These are phyloP conservation scores for Cataglyphis livida DNA, from an alignment of 2,888 invertebrate species.

Conservation along the genomic window DNA sequence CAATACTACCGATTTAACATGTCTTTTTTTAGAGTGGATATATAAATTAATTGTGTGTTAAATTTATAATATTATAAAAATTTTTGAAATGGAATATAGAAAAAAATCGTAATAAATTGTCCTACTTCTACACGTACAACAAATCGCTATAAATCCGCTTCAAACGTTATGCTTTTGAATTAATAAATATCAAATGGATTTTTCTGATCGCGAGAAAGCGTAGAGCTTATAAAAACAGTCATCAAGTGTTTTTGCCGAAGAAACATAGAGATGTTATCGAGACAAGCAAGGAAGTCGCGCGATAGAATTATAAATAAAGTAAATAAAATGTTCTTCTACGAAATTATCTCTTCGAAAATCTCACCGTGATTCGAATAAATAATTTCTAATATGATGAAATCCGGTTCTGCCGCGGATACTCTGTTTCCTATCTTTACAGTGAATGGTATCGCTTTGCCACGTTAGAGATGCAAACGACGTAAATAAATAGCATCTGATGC, in stretches of 20 bases:
- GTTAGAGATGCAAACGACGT: background rate
- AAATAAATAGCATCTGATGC: background rate
- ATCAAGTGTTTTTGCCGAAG: background rate
- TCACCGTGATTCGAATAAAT: slow-evolving; percentile 29
- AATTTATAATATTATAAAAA: background rate
- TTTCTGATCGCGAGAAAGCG: slow-evolving; percentile 31
- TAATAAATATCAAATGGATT: slow-evolving; percentile 27
- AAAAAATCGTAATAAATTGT: background rate
- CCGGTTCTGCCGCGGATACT: slow-evolving; percentile 30
- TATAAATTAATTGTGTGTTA: background rate
- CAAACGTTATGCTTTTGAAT: background rate
- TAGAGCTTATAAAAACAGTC: slow-evolving; percentile 11
- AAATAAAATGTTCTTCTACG: slow-evolving; percentile 19
- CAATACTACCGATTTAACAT: too few species aligned
- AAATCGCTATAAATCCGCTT: background rate
- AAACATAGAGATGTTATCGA: background rate
- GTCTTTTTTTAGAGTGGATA: background rate
- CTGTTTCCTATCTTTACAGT: slow-evolving; percentile 22
- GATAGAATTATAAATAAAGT: slow-evolving; percentile 20
- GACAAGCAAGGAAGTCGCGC: background rate
- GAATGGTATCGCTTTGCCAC: slow-evolving; percentile 18
- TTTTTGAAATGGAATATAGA: background rate
- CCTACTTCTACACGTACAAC: background rate
- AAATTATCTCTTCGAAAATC: background rate
- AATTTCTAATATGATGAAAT: slow-evolving; percentile 39